Evolutionary conservation across 2,113 vertebrate genomes (phyloP).

Genomic region (Siniperca knerii): DNA sequence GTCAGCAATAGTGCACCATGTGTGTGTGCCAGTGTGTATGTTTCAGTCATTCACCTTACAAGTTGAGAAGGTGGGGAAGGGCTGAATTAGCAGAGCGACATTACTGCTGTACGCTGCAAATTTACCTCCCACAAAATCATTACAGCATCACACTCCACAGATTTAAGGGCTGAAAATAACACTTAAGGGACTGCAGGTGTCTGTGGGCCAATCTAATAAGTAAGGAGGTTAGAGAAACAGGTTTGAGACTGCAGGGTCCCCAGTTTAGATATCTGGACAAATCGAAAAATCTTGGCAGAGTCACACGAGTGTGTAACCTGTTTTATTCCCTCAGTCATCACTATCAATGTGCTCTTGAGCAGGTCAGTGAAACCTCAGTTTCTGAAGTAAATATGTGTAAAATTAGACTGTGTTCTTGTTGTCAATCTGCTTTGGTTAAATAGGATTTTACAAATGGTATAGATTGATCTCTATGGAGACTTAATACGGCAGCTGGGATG

Average conservation of each 20-base stretch:
- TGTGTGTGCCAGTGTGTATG: constrained; percentile 8
- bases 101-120: constrained; percentile 70
- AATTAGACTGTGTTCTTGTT: background rate
- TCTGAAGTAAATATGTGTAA: background rate
- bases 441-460: too few species aligned
- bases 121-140: constrained; percentile 76
- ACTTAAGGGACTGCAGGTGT: constrained; percentile 56
- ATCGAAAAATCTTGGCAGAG: constrained; percentile 13
- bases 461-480: background rate
- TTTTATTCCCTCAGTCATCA: constrained; percentile 2
- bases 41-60: constrained; percentile 54
- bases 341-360: background rate
- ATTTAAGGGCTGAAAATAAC: constrained; percentile 44
- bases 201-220: constrained; percentile 50
- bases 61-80: constrained; percentile 47
- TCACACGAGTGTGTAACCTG: background rate
- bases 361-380: background rate
- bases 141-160: constrained; percentile 57
- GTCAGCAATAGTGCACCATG: constrained; percentile 47
- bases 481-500: background rate
- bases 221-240: constrained; percentile 33
- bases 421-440: background rate
- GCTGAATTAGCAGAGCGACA: constrained; percentile 67
- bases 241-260: constrained; percentile 25
- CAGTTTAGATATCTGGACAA: constrained; percentile 14